These are phyloP conservation scores for Drosophila helvetica DNA, from an alignment of 2,888 invertebrate species.

Conservation along the genomic window DNA sequence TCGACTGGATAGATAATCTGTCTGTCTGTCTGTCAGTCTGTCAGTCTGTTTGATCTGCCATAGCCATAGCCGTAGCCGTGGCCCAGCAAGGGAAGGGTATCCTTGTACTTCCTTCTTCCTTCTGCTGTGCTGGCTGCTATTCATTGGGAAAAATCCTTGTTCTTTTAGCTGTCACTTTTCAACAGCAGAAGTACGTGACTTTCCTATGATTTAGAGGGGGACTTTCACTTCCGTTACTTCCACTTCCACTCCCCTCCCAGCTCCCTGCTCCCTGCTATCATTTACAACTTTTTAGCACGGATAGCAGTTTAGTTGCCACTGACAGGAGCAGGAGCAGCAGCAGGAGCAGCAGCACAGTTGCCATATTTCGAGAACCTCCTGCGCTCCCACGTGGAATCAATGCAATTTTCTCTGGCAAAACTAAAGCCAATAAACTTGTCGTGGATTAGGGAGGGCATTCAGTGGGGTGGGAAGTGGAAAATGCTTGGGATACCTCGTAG, in stretches of 20 bases:
- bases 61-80: not conserved
- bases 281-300: not conserved
- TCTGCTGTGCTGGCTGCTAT: conserved; percentile 5
- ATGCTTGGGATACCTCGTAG: not conserved
- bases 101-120: not conserved
- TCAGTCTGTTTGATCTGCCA: not conserved
- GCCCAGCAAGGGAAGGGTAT: not conserved
- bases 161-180: conserved; percentile 22
- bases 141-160: conserved; percentile 15
- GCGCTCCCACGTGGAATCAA: not conserved
- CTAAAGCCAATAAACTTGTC: not conserved
- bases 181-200: conserved; percentile 36
- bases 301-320: not conserved
- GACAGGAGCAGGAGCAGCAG: not conserved
- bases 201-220: conserved; percentile 28
- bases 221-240: not conserved
- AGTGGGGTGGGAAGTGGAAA: not conserved
- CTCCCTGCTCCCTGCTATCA: conserved; percentile 4
- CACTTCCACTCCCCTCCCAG: not conserved
- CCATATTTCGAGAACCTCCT: too few relatives aligned
- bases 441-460: not conserved
- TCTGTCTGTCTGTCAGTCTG: not conserved
- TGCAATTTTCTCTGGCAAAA: not conserved
- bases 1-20: not conserved
- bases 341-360: not conserved